These are phyloP conservation scores for Castor canadensis DNA, from an alignment of 2,113 vertebrate genomes.

Conservation along the genomic window DNA sequence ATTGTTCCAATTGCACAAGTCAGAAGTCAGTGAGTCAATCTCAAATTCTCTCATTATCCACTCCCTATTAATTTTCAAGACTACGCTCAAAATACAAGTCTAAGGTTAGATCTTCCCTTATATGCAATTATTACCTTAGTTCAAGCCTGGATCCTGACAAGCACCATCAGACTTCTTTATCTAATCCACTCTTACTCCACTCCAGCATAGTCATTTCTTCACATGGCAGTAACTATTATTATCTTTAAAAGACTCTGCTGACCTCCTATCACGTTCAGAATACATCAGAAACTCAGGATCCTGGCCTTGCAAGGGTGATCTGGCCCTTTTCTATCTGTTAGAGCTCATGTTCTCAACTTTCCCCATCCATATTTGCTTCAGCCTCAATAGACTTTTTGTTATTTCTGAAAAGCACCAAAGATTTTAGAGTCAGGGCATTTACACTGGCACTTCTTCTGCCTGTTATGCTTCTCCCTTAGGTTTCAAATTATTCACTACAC, in stretches of 20 bases:
- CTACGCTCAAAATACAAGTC: neutral
- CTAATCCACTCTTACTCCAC: neutral
- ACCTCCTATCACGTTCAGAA: neutral
- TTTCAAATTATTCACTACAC: rapidly evolving
- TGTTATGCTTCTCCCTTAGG: neutral
- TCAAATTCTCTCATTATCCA: neutral
- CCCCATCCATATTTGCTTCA: neutral
- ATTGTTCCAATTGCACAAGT: neutral
- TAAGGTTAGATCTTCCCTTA: neutral
- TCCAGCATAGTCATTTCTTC: neutral
- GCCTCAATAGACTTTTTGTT: neutral
- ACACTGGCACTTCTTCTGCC: neutral
- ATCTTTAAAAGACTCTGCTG: neutral
- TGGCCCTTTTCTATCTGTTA: neutral
- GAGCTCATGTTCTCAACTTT: neutral
- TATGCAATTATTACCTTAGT: neutral
- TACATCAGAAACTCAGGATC: neutral
- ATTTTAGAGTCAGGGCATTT: neutral
- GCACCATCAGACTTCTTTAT: neutral
- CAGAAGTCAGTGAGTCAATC: neutral
- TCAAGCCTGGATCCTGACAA: neutral
- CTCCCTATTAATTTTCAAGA: neutral
- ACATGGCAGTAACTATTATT: no score
- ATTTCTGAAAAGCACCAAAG: neutral
- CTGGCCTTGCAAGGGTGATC: neutral